These are phyloP conservation scores for Amphipoea oculea DNA, from an alignment of 2,888 invertebrate genomes.

Conservation along the genomic window DNA sequence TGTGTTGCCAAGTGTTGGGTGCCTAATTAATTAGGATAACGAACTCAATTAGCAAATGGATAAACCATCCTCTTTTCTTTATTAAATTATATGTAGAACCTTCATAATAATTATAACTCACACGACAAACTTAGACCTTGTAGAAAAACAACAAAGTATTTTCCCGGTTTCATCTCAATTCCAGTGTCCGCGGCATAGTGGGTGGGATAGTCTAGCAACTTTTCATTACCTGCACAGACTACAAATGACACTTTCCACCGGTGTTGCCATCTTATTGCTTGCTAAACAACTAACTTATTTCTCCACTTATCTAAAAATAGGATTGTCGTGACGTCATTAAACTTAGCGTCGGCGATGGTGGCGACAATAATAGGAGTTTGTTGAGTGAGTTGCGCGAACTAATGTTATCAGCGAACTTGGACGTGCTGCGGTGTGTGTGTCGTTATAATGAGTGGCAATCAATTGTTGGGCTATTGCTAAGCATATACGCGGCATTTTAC, in stretches of 20 bases:
- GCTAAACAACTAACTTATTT: slow-evolving; percentile 58
- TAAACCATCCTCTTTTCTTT: neutral
- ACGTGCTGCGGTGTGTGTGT: slow-evolving; percentile 10
- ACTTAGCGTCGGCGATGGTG: slow-evolving; percentile 31
- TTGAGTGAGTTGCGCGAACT: slow-evolving; percentile 23
- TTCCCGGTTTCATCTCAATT: slow-evolving; percentile 9
- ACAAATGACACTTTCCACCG: slow-evolving; percentile 38
- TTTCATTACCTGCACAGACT: slow-evolving; percentile 55
- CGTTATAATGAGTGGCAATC: slow-evolving; percentile 12
- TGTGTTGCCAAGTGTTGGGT: slow-evolving; percentile 7
- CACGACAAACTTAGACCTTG: neutral
- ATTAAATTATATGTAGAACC: neutral
- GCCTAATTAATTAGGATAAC: neutral
- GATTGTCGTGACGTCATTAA: slow-evolving; percentile 58
- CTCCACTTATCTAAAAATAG: slow-evolving; percentile 43
- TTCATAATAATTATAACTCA: neutral
- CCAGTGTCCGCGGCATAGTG: slow-evolving; percentile 3
- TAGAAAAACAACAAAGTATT: slow-evolving; percentile 19
- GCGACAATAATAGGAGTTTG: slow-evolving; percentile 53
- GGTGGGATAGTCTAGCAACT: slow-evolving; percentile 33
- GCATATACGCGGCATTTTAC: neutral
- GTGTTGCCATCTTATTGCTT: slow-evolving; percentile 55
- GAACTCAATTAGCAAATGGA: neutral
- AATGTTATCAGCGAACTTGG: slow-evolving; percentile 39
- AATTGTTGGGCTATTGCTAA: neutral